Conservation (phyloP, 2,888 invertebrate species). For the Hartigia nigra region DNA sequence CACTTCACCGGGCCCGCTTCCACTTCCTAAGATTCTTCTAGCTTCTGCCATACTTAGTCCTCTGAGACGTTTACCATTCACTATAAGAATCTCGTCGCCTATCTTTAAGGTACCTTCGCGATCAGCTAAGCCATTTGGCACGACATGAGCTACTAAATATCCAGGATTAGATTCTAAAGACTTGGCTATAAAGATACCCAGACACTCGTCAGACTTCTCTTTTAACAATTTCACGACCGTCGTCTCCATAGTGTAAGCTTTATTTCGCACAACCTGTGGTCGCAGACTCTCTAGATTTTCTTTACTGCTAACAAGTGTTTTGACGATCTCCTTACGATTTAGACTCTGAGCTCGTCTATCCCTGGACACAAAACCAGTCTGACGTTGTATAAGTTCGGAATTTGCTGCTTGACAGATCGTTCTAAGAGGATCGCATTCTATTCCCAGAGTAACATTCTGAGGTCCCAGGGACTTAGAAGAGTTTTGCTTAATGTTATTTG, state of each 20-base stretch:
- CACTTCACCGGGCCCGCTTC: conserved; percentile 71
- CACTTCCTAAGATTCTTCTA: conserved; percentile 72
- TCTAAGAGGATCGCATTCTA: conserved; percentile 34
- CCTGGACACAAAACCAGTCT: conserved; percentile 58
- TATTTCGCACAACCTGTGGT: conserved; percentile 48
- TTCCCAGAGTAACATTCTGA: conserved; percentile 32
- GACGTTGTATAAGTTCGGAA: conserved; percentile 28
- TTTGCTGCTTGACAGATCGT: conserved; percentile 36
- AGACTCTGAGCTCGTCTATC: conserved; percentile 33
- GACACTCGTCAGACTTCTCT: conserved; percentile 71
- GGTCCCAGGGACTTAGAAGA: conserved; percentile 11
- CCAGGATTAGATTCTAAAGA: conserved; percentile 68
- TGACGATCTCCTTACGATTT: conserved; percentile 18
- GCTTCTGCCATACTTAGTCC: conserved; percentile 76
- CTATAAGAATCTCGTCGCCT: conserved; percentile 79
- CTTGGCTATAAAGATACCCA: conserved; percentile 80
- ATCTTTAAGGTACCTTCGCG: conserved; percentile 75
- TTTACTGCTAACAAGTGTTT: conserved; percentile 8
- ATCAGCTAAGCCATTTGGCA: conserved; percentile 77
- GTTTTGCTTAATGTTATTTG: not conserved
- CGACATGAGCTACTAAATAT: conserved; percentile 78
- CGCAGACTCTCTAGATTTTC: conserved; percentile 10
- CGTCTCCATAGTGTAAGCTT: conserved; percentile 54
- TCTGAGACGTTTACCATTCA: conserved; percentile 76
- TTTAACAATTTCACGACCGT: conserved; percentile 70